Evolutionary conservation across 2,888 invertebrate genomes (phyloP).

Genomic region (Tubiluchus corallicola): DNA sequence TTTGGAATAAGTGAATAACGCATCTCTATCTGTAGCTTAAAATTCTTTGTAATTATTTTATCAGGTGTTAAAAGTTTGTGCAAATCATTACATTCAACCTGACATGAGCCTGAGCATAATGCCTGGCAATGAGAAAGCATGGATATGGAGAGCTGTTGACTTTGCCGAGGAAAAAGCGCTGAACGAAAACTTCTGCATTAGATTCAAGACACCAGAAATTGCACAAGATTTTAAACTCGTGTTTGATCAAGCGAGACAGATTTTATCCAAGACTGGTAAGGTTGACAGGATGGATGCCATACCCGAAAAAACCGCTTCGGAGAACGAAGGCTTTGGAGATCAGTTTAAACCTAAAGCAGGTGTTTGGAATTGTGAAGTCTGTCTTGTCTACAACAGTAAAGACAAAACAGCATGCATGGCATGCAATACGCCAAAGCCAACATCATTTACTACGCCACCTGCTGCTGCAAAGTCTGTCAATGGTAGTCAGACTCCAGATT

Average conservation of each 20-base stretch:
- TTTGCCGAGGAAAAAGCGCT: slow-evolving; percentile 48
- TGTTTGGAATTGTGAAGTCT: slow-evolving; percentile 47
- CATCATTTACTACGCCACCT: no score
- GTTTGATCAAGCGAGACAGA: no score
- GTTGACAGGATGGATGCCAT: no score
- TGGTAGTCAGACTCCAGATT: neutral
- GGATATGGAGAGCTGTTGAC: slow-evolving; percentile 34
- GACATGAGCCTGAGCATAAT: slow-evolving; percentile 54
- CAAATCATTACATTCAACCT: slow-evolving; percentile 60
- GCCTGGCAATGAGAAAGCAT: slow-evolving; percentile 42
- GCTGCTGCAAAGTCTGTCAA: neutral
- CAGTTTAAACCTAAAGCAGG: slow-evolving; percentile 44
- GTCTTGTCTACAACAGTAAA: slow-evolving; percentile 41
- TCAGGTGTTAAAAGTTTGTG: slow-evolving; percentile 72
- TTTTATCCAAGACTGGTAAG: no score
- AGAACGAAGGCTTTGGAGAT: slow-evolving; percentile 11
- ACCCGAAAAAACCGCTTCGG: no score
- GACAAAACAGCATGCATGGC: slow-evolving; percentile 40
- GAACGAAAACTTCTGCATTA: slow-evolving; percentile 56
- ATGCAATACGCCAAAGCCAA: slow-evolving; percentile 40
- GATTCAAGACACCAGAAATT: slow-evolving; percentile 57
- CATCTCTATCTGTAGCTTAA: no score
- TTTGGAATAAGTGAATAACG: no score
- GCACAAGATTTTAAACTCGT: slow-evolving; percentile 49
- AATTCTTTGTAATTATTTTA: no score